Base-by-base conservation (phyloP, 2,113 vertebrate species). In the Actinemys pallida region DNA sequence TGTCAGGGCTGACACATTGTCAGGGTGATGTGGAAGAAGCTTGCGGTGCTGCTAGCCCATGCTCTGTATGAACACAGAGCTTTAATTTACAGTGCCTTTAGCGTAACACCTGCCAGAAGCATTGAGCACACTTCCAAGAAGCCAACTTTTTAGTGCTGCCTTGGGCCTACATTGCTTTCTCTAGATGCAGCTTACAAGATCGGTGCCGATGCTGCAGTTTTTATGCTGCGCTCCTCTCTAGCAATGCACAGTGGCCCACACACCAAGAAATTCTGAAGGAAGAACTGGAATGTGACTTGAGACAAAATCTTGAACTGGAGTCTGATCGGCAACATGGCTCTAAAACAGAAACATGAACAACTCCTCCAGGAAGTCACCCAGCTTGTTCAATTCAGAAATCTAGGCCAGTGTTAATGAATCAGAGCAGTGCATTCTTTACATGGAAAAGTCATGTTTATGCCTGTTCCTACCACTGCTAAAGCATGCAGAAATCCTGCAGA, bases 391-490 rank as follows among this genome's bases (percentile, higher is more conserved):
- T 88, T 88, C 50, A 57, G 69, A 94, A 86, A 82, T 35, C 1
- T 1, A 96, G 90, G 93, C 12, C 5, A 76, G 89, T 94, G 76
- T 57, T 86, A 83, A 8, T 92, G 94, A 90, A 81, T 1, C 2
- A 57, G 90, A 16, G 35, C 45, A 93, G 2, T 87, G 86, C 93
- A 91, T 97, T 96, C 95, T 86, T 91, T 31, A 54, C 94, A 49
- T 80, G 52, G 82, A 52, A 5, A 50, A 96, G 83, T 98, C 97
- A 1, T 97, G 97, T 95, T 89, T 4, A 25, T 95, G 91, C 97
- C 95, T 97, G 97, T 80, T 90, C 95, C 53, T 0, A 3, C 86
- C 20, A 69, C 90, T 35, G 88, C 2, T 1, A 84, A 96, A 95
- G 96, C 95, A 94, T 1, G 86, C 90, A 94, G 89, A 91, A 94